These are phyloP conservation scores for Zaprionus taronus DNA, from an alignment of 1,140 invertebrate genomes.

Conservation along the genomic window DNA sequence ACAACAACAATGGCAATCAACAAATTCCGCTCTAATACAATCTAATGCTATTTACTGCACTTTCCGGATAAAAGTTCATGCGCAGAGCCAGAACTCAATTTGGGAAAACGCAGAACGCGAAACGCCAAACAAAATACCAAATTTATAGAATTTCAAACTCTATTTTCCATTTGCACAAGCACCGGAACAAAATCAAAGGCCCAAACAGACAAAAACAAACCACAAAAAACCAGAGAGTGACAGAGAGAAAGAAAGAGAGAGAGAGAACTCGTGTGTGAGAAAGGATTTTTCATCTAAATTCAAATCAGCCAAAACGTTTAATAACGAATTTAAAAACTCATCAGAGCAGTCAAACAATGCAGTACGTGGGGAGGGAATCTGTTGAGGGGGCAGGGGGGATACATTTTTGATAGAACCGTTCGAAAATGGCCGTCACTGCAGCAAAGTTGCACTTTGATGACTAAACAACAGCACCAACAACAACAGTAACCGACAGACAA, in stretches of 20 bases:
- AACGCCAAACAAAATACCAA: slow-evolving; percentile 75
- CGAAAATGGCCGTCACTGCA: slow-evolving; percentile 32
- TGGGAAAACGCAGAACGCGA: slow-evolving; percentile 55
- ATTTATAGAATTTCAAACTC: slow-evolving; percentile 76
- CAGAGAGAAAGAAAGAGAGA: not conserved
- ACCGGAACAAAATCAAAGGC: slow-evolving; percentile 21
- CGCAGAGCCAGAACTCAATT: slow-evolving; percentile 69
- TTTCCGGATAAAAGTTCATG: slow-evolving; percentile 17
- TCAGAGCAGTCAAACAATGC: slow-evolving; percentile 47
- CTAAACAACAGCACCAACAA: slow-evolving; percentile 28
- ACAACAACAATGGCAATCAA: slow-evolving; percentile 38
- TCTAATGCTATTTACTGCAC: slow-evolving; percentile 57
- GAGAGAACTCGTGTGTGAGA: not conserved
- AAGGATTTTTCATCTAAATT: slow-evolving; percentile 73
- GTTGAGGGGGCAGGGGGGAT: not conserved
- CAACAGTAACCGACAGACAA: slow-evolving; percentile 32
- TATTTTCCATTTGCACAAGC: slow-evolving; percentile 40
- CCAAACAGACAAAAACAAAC: slow-evolving; percentile 32
- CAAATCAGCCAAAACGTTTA: slow-evolving; percentile 78
- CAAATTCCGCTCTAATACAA: slow-evolving; percentile 47
- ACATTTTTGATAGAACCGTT: slow-evolving; percentile 31
- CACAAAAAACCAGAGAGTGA: not conserved
- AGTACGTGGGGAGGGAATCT: slow-evolving; percentile 1
- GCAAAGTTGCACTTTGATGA: slow-evolving; percentile 64
- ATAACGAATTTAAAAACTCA: slow-evolving; percentile 81